Percentiles rank a stretch among this genome's conserved stretches.
phyloP scores from a whole-genome alignment of 2,888 invertebrate species.

The Drosophila emarginata region DNA sequence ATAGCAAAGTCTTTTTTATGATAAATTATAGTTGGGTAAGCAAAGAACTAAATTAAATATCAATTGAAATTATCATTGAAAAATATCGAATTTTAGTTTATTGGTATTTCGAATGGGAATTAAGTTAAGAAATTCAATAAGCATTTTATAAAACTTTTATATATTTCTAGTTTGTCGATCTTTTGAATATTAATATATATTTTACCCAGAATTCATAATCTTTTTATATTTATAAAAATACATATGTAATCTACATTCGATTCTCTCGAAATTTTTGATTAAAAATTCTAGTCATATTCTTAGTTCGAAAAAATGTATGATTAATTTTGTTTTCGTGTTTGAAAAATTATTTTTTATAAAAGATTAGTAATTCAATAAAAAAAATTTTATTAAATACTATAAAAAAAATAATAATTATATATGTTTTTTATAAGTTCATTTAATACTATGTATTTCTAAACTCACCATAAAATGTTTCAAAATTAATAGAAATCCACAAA shows the following conservation, averaged over 20 bases:
- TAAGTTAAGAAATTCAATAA: too few species aligned
- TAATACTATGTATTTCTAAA: not conserved
- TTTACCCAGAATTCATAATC: too few species aligned
- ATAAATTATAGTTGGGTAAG: too few species aligned
- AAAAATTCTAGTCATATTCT: too few species aligned
- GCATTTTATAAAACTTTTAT: too few species aligned
- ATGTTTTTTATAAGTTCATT: not conserved
- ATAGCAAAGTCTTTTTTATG: not conserved
- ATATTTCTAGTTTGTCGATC: too few species aligned
- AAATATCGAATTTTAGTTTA: too few species aligned
- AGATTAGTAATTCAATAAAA: not conserved
- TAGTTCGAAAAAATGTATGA: too few species aligned
- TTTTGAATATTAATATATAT: too few species aligned
- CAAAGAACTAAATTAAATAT: not conserved
- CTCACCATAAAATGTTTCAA: slow-evolving; percentile 57
- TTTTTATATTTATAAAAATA: not conserved
- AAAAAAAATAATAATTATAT: slow-evolving; percentile 1
- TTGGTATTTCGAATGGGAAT: too few species aligned
- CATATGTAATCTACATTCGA: not conserved
- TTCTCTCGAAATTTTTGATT: not conserved
- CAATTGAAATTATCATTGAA: not conserved
- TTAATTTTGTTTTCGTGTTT: not conserved
- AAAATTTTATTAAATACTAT: not conserved
- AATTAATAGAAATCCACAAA: slow-evolving; percentile 31
- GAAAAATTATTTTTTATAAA: not conserved